These are phyloP conservation scores for Agriotes lineatus DNA, from an alignment of 2,888 invertebrate genomes.

Conservation along the genomic window DNA sequence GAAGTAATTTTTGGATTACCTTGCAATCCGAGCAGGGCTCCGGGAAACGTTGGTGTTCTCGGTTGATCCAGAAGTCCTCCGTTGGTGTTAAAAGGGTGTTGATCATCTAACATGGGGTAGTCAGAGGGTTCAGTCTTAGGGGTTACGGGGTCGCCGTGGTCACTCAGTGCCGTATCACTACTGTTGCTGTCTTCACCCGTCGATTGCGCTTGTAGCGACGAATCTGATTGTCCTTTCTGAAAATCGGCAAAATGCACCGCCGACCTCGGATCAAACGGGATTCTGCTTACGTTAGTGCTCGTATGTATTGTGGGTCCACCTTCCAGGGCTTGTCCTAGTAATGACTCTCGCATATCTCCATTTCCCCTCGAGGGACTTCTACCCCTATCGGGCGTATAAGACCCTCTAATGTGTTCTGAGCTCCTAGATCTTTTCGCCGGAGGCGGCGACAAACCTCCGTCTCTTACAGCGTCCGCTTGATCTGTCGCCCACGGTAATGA, in stretches of 20 bases:
- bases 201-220: conserved; percentile 75
- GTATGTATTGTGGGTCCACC: conserved; percentile 77
- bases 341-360: conserved; percentile 77
- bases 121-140: conserved; percentile 83
- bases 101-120: conserved; percentile 75
- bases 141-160: conserved; percentile 74
- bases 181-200: conserved; percentile 88
- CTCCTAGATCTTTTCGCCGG: conserved; percentile 80
- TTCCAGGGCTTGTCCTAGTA: conserved; percentile 84
- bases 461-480: conserved; percentile 63
- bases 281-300: conserved; percentile 60
- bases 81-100: conserved; percentile 74
- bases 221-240: conserved; percentile 71
- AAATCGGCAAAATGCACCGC: conserved; percentile 38
- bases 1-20: conserved; percentile 64
- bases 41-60: conserved; percentile 82
- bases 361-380: conserved; percentile 74
- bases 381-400: conserved; percentile 64
- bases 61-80: conserved; percentile 73
- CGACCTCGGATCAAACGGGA: conserved; percentile 16
- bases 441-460: conserved; percentile 72
- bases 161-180: conserved; percentile 84
- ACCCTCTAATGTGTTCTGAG: conserved; percentile 69
- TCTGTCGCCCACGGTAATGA: conserved; percentile 75
- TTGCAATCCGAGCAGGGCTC: conserved; percentile 84